These are phyloP conservation scores for Diploscapter pachys DNA, from an alignment of 1,140 invertebrate species.

Conservation along the genomic window DNA sequence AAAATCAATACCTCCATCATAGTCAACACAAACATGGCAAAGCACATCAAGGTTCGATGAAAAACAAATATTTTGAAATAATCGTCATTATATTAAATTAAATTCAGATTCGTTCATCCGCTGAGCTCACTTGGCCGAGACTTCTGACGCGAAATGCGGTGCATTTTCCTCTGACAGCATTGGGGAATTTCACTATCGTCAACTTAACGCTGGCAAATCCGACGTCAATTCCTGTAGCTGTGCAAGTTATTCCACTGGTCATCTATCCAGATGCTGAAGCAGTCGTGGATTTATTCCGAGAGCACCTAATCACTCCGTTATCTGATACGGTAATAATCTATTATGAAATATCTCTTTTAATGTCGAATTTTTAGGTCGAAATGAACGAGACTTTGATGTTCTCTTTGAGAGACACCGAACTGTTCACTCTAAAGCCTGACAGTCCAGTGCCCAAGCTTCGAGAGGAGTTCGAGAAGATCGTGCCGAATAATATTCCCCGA, in stretches of 20 bases:
- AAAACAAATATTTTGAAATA: background rate
- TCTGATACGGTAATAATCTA: conserved; percentile 37
- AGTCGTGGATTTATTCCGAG: conserved; percentile 60
- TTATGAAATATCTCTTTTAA: background rate
- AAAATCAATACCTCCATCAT: conserved; percentile 72
- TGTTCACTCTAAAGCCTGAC: conserved; percentile 59
- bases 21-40: conserved; percentile 72
- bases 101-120: conserved; percentile 71
- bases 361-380: conserved; percentile 30
- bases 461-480: conserved; percentile 61
- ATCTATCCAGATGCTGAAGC: conserved; percentile 64
- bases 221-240: conserved; percentile 62
- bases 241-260: conserved; percentile 64
- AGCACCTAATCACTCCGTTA: conserved; percentile 44
- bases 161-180: conserved; percentile 76
- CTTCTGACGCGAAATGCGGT: conserved; percentile 64
- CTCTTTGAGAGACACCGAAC: conserved; percentile 63
- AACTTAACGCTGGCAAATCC: conserved; percentile 65
- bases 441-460: conserved; percentile 60
- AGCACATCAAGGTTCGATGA: conserved; percentile 47
- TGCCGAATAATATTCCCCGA: conserved; percentile 41
- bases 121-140: conserved; percentile 73
- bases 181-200: conserved; percentile 71
- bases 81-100: conserved; percentile 43
- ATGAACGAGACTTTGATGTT: conserved; percentile 62